These are phyloP conservation scores for Platycercus adscitus DNA, from an alignment of 2,113 vertebrate species.

Conservation along the genomic window DNA sequence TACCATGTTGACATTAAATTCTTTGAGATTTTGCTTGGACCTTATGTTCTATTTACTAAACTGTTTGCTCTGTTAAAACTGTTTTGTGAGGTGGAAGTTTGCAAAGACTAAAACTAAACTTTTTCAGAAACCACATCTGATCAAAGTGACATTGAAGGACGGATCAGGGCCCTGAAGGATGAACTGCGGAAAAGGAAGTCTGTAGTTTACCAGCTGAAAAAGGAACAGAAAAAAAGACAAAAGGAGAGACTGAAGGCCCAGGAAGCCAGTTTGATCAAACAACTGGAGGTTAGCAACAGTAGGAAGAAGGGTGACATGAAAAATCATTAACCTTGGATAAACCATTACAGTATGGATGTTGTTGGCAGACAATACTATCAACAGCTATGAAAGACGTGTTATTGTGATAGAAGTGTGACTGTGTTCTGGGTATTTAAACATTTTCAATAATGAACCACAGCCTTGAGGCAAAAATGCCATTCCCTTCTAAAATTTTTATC, in stretches of 20 bases:
- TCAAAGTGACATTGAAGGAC: slow-evolving; percentile 93
- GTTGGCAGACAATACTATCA: neutral
- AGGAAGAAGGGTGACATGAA: neutral
- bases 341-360: neutral
- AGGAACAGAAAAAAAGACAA: slow-evolving; percentile 92
- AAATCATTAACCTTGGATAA: neutral
- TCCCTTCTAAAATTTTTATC: neutral
- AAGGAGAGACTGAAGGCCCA: slow-evolving; percentile 94
- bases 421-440: neutral
- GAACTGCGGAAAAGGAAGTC: slow-evolving; percentile 90
- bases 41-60: neutral
- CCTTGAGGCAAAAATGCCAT: neutral
- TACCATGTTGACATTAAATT: neutral
- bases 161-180: slow-evolving; percentile 91
- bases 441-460: neutral
- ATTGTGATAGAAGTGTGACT: neutral
- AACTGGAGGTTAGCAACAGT: slow-evolving; percentile 85
- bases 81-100: neutral
- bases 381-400: neutral
- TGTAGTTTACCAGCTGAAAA: slow-evolving; percentile 91
- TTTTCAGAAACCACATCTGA: slow-evolving; percentile 90
- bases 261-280: slow-evolving; percentile 92
- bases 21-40: neutral
- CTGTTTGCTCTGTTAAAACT: neutral
- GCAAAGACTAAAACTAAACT: neutral